Evolutionary conservation across 92 coral and sea anemone genomes (phyloP), one percentile per base, ranked within the genome.

Genomic region (Phenganax subtilis): DNA sequence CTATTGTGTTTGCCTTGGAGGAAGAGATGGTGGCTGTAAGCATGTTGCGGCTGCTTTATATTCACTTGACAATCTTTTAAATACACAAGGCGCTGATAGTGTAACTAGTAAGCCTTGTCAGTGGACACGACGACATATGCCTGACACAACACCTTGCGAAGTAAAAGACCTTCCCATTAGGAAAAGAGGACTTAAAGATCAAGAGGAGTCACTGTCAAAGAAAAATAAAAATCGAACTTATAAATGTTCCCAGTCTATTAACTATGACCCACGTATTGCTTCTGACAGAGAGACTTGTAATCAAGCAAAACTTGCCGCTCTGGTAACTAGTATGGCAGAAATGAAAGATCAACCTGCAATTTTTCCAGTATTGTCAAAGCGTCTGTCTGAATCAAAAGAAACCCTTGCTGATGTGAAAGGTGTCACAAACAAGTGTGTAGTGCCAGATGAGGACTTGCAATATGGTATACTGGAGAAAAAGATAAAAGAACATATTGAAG

Each of bases 11-110:
- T 88, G 88, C 64, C 82, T 85, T 80, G 92, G 88, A 62, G 86
- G 89, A 71, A 70, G 77, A 80, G 88, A 89, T 87, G 86, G 89
- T 12, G 92, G 84, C 8, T 86, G 92, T 66, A 89, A 89, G 73
- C 92, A 89, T 69, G 86, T 89, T 57, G 92, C 86, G 53, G 89
- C 89, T n/a, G 88, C 88, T 71, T 85, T 88, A 91, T 88, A 88
- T 63, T 75, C 89, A 70, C 83, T 88, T 10, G 91, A 86, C 31
- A 89, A 87, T 82, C 77, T 84, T 52, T 57, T 89, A 72, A 89
- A 85, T 71, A 78, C 83, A 55, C 77, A 82, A 65, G 88, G 85
- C 51, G 82, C 60, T 51, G 80, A 82, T 75, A 78, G 91, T 75
- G 91, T 85, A 31, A 87, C 90, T 58, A 87, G 88, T 86, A 87